These are phyloP conservation scores for Otis tarda DNA, from an alignment of 2,113 vertebrate species.

Conservation along the genomic window DNA sequence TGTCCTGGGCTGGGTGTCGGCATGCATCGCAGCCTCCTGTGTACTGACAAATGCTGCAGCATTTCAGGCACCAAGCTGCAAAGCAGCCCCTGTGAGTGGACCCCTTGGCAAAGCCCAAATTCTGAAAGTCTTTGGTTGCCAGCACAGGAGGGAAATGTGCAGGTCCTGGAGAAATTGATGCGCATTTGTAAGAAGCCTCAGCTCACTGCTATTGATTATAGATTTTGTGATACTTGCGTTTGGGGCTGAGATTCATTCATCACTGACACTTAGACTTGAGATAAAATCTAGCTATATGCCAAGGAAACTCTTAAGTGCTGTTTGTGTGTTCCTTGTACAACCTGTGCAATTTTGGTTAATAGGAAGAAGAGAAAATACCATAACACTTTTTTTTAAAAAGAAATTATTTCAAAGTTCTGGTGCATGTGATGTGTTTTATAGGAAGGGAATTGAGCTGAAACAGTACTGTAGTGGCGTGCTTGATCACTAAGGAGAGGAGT, in stretches of 20 bases:
- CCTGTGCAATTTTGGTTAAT: background rate
- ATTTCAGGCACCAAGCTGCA: background rate
- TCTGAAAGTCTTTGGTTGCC: background rate
- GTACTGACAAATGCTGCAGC: background rate
- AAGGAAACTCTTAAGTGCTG: background rate
- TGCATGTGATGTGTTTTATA: background rate
- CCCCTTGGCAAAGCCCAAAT: background rate
- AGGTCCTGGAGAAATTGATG: background rate
- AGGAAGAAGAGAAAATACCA: background rate
- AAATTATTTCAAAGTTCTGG: background rate
- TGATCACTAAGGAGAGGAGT: slow-evolving; percentile 21
- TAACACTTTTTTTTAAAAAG: background rate
- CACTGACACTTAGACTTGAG: background rate
- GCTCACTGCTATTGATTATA: background rate
- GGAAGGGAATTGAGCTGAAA: background rate
- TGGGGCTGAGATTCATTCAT: background rate
- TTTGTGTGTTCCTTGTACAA: background rate
- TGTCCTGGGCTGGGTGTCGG: background rate
- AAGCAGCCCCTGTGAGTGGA: background rate
- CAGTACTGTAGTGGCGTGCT: background rate
- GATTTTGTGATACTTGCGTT: background rate
- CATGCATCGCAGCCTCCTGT: background rate
- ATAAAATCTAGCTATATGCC: background rate
- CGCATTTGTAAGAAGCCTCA: background rate
- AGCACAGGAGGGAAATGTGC: background rate